Evolutionary conservation across 64 coral and sea anemone species (phyloP).

Genomic region (Platygyra sinensis): DNA sequence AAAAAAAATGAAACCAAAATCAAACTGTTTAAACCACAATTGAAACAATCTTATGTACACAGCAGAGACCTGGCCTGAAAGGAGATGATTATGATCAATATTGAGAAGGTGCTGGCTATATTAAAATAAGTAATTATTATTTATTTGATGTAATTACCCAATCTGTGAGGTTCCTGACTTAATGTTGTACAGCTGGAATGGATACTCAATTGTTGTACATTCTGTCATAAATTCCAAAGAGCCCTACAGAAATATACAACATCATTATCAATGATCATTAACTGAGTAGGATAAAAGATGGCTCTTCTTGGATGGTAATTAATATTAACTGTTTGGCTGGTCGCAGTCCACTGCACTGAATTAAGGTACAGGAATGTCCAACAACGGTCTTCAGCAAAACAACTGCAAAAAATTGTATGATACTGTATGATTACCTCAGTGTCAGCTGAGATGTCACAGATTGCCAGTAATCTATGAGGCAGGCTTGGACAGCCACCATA

Average conservation of each 20-base stretch:
- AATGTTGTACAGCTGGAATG: conserved; percentile 94
- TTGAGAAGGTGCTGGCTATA: no score
- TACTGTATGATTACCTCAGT: conserved; percentile 55
- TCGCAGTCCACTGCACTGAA: no score
- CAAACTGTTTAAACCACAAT: no score
- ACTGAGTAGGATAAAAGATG: neutral
- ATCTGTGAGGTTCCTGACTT: conserved; percentile 92
- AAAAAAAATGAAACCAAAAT: no score
- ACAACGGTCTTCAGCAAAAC: no score
- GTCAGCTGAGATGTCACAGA: conserved; percentile 99
- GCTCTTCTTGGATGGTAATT: no score
- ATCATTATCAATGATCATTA: neutral
- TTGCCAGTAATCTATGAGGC: conserved; percentile 87
- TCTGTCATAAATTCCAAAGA: conserved; percentile 98
- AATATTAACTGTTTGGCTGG: no score
- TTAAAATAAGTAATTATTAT: neutral
- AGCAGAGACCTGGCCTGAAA: no score
- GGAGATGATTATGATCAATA: no score
- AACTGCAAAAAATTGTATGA: no score
- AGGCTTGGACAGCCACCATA: conserved; percentile 93
- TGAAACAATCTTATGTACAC: no score
- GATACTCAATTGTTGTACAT: conserved; percentile 99
- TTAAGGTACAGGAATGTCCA: no score
- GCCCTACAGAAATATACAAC: conserved; percentile 44
- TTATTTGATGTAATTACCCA: conserved; percentile 69